Base-by-base conservation (phyloP, 2,797 vertebrate genomes). In the Danio choprae region DNA sequence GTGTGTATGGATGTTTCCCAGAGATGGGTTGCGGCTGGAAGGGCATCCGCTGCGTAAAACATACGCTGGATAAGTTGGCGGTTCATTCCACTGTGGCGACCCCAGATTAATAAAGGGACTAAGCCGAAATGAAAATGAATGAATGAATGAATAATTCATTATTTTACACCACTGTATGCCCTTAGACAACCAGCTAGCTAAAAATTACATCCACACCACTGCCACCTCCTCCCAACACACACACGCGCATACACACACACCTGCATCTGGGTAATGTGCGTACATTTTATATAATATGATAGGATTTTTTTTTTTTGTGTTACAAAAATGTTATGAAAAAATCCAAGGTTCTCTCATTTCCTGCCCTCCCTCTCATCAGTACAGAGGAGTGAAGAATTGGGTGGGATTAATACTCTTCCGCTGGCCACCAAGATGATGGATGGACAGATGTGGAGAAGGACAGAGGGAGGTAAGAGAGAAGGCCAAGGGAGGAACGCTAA, bases 381-480 rank as follows among this genome's bases (percentile, higher is more conserved):
- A 93, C 88, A 83, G 67, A 82, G 86, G 76, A 89, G 91, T 92
- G 92, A 93, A 88, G 88, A 91, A 94, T 93, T 92, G 89, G 86
- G 91, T 87, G 87, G 92, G 92, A 94, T 94, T 94, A 92, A 93
- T 93, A 91, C 91, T 92, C 89, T 92, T 93, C 92, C 87, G 87
- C 88, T 90, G 91, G 89, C 90, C 92, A 89, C 90, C 90, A 86
- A 87, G 92, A 90, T 94, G 92, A 95, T 93, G 80, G 91, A 94
- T 94, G 92, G 92, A 92, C 90, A 92, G 90, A 91, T 88, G 89
- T 90, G 89, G 91, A 89, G 91, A 92, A 83, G 89, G 86, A 90
- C 87, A 88, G 87, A 84, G 77, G 75, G 76, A 83, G 59, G 81
- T 64, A 89, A 89, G 87, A 77, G 82, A 84, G 78, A 59, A 78